Percentiles rank a stretch among this genome's conserved stretches.
phyloP scores from a whole-genome alignment of 2,113 vertebrate genomes.

The Excalfactoria chinensis region DNA sequence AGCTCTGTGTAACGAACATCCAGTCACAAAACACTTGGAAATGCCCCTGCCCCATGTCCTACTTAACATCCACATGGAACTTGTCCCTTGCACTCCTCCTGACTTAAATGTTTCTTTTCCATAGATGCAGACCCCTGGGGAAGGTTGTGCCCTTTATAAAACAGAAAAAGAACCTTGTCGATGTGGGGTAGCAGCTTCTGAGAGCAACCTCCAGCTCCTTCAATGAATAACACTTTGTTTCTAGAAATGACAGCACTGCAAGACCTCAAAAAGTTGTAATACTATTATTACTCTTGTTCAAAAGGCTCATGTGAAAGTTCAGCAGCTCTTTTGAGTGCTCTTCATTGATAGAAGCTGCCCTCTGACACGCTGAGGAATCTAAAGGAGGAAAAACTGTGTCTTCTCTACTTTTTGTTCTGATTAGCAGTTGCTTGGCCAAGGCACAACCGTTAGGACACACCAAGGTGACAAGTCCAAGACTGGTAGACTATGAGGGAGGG shows the following conservation, averaged over 20 bases:
- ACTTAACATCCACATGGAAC: background rate
- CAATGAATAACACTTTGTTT: background rate
- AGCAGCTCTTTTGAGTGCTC: background rate
- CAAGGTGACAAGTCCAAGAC: background rate
- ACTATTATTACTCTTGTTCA: background rate
- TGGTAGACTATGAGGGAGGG: background rate
- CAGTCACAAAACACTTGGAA: background rate
- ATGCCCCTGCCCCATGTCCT: background rate
- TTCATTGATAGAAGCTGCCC: background rate
- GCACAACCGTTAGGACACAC: background rate
- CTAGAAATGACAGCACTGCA: background rate
- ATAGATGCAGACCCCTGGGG: background rate
- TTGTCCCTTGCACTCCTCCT: background rate
- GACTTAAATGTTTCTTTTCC: background rate
- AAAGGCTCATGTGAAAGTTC: background rate
- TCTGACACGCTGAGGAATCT: background rate
- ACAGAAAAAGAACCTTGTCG: background rate
- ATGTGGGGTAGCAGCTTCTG: background rate
- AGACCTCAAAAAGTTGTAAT: background rate
- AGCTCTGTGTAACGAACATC: background rate
- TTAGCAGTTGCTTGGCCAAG: background rate
- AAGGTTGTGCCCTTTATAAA: background rate
- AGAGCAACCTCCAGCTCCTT: background rate
- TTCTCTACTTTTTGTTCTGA: background rate
- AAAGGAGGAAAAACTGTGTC: background rate